phyloP scores from a whole-genome alignment of 1,140 invertebrate species.

The Zaprionus kolodkinae region DNA sequence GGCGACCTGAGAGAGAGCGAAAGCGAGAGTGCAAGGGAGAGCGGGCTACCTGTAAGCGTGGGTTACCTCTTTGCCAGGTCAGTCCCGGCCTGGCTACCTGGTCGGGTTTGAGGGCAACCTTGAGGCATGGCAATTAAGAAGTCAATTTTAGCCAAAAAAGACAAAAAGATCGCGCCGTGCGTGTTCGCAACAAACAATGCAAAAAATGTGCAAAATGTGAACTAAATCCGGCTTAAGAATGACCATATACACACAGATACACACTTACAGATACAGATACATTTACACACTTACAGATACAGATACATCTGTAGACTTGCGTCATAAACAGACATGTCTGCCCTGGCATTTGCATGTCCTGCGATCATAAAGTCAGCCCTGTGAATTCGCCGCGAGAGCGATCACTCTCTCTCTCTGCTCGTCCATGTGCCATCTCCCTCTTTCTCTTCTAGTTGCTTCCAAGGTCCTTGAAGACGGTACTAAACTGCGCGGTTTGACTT shows the following conservation, averaged over 20 bases:
- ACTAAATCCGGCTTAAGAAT: slow-evolving; percentile 80
- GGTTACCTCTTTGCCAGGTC: slow-evolving; percentile 57
- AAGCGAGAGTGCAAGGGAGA: not conserved
- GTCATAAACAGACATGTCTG: slow-evolving; percentile 52
- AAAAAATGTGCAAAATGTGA: slow-evolving; percentile 74
- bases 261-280: slow-evolving; percentile 40
- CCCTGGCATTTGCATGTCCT: not conserved
- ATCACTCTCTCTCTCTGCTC: slow-evolving; percentile 9
- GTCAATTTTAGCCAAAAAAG: slow-evolving; percentile 72
- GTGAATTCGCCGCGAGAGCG: slow-evolving; percentile 40
- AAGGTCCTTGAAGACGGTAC: slow-evolving; percentile 44
- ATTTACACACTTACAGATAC: slow-evolving; percentile 33
- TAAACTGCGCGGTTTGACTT: slow-evolving; percentile 71
- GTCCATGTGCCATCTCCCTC: not conserved
- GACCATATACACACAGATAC: slow-evolving; percentile 27
- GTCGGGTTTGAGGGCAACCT: slow-evolving; percentile 38
- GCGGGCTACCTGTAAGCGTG: slow-evolving; percentile 71
- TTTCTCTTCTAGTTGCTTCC: not conserved
- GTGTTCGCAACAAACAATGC: slow-evolving; percentile 57
- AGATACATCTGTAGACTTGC: slow-evolving; percentile 48
- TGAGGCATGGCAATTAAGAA: slow-evolving; percentile 73
- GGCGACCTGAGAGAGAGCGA: not conserved
- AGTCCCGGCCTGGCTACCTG: not conserved
- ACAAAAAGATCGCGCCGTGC: slow-evolving; percentile 50
- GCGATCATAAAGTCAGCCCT: not conserved